These are phyloP conservation scores for Microctonus hyperodae DNA, from an alignment of 2,888 invertebrate genomes.

Conservation along the genomic window DNA sequence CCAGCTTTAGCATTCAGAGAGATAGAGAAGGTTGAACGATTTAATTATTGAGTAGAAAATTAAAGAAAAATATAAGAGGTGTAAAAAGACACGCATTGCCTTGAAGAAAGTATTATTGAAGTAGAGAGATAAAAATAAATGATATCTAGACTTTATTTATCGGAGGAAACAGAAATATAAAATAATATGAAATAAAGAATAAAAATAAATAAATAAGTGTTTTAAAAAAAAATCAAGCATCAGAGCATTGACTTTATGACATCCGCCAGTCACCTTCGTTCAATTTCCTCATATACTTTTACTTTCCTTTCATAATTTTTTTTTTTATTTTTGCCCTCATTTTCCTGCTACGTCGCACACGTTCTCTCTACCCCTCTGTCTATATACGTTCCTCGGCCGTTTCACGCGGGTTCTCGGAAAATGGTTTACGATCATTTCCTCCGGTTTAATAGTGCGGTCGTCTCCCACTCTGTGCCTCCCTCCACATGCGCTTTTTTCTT, in stretches of 20 bases:
- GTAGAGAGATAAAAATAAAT: no score
- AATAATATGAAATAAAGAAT: neutral
- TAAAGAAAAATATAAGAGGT: neutral
- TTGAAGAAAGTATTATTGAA: no score
- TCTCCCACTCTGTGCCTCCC: neutral
- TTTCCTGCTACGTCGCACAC: conserved; percentile 16
- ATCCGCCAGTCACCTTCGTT: conserved; percentile 27
- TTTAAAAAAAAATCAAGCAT: conserved; percentile 7
- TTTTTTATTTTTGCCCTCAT: conserved; percentile 26
- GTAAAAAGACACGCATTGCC: no score
- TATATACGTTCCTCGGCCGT: neutral
- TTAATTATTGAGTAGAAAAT: neutral
- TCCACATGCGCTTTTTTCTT: no score
- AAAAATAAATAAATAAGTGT: neutral
- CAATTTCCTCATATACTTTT: conserved; percentile 24
- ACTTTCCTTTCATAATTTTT: conserved; percentile 24
- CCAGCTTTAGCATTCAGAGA: no score
- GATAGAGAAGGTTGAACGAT: neutral
- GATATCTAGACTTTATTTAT: no score
- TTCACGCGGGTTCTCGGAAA: conserved; percentile 22
- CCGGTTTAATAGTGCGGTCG: conserved; percentile 25
- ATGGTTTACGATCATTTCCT: conserved; percentile 30
- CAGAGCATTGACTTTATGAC: conserved; percentile 22
- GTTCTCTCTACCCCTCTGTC: neutral
- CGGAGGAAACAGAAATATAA: neutral